Evolutionary conservation across 2,113 vertebrate genomes (phyloP).

Genomic region (Microtus richardsoni): DNA sequence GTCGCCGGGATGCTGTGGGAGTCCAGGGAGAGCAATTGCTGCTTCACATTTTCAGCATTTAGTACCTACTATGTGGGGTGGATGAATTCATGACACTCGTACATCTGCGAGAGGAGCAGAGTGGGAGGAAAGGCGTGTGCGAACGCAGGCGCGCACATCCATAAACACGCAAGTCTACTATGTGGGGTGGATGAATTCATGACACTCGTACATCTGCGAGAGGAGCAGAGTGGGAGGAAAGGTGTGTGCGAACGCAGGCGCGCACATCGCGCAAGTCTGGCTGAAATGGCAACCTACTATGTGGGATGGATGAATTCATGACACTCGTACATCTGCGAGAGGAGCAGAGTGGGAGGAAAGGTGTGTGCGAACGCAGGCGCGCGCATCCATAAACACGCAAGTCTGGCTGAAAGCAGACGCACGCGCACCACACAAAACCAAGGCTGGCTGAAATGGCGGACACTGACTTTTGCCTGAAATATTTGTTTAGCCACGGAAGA

Average conservation of each 20-base stretch:
- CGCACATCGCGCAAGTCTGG: not conserved
- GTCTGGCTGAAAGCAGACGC: no score
- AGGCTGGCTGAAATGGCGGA: not conserved
- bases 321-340: not conserved
- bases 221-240: not conserved
- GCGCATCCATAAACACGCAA: not conserved
- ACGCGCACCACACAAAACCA: not conserved
- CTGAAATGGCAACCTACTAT: not conserved
- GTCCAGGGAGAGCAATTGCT: not conserved
- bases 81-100: not conserved
- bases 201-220: not conserved
- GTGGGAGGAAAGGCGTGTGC: not conserved
- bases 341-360: not conserved
- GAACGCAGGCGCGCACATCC: no score
- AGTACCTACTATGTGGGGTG: not conserved
- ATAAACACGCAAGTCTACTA: not conserved
- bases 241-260: not conserved
- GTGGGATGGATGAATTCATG: not conserved
- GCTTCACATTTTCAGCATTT: not conserved
- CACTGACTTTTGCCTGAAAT: not conserved
- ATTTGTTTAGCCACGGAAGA: not conserved
- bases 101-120: not conserved
- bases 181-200: not conserved
- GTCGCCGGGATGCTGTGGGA: not conserved
- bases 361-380: not conserved